These are phyloP conservation scores for Melieria crassipennis DNA, from an alignment of 2,888 invertebrate species.

Conservation along the genomic window DNA sequence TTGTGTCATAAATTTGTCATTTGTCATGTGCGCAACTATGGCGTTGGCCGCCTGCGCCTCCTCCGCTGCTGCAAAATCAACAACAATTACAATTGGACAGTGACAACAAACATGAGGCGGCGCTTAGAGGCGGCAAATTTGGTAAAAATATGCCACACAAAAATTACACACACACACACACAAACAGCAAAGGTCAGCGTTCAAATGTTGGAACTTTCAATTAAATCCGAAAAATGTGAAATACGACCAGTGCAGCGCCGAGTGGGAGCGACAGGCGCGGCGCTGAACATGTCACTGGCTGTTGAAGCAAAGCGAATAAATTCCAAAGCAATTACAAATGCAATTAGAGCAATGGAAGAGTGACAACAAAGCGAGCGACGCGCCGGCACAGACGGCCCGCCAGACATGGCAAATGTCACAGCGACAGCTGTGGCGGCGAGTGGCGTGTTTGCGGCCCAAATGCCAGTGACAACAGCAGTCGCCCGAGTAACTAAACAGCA, in stretches of 20 bases:
- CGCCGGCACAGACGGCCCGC: slow-evolving; percentile 8
- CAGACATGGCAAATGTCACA: slow-evolving; percentile 2
- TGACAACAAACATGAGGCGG: no score
- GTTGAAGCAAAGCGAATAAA: slow-evolving; percentile 31
- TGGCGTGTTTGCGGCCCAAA: not conserved
- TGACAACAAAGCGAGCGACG: not conserved
- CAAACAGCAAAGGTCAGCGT: not conserved
- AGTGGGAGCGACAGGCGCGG: no score
- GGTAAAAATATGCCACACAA: not conserved
- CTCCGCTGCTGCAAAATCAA: no score
- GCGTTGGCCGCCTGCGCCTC: no score
- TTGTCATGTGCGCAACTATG: not conserved
- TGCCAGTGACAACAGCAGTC: not conserved
- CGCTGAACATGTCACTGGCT: slow-evolving; percentile 8
- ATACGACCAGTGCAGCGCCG: no score
- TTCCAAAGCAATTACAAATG: slow-evolving; percentile 39
- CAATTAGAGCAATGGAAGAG: slow-evolving; percentile 34
- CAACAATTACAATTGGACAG: no score
- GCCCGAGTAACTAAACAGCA: not conserved
- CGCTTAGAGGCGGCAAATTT: no score
- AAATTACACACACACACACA: not conserved
- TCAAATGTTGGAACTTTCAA: slow-evolving; percentile 15
- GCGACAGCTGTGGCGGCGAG: not conserved
- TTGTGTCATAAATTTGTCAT: slow-evolving; percentile 13
- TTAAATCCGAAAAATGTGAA: slow-evolving; percentile 5